Conservation (phyloP, 2,888 invertebrate species). For the Lepidochrysops patricia region DNA sequence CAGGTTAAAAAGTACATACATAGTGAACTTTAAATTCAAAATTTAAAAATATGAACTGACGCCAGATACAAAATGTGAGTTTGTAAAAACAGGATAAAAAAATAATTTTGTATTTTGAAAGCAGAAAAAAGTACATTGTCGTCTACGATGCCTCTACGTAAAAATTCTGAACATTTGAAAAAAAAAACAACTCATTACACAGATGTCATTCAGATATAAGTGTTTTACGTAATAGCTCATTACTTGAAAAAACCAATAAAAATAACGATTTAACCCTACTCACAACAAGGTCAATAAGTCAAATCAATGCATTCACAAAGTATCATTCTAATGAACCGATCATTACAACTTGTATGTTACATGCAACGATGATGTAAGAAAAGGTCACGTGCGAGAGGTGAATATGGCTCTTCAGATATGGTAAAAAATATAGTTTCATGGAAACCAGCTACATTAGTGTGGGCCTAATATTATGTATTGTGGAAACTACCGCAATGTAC, state of each 20-base stretch:
- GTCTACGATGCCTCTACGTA: neutral
- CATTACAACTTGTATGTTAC: conserved; percentile 7
- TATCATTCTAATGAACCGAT: neutral
- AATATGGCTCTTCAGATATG: neutral
- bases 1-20: too few species aligned
- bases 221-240: neutral
- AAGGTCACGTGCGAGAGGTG: neutral
- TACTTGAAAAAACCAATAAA: neutral
- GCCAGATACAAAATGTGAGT: too few species aligned
- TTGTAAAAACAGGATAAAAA: too few species aligned
- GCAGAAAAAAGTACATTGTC: too few species aligned
- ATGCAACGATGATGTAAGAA: neutral
- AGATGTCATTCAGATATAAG: neutral
- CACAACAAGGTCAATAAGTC: conserved; percentile 6
- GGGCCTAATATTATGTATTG: neutral
- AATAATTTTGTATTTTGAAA: too few species aligned
- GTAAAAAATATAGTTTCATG: conserved; percentile 1
- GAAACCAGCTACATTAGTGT: neutral
- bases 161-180: neutral
- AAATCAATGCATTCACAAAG: neutral
- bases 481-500: neutral
- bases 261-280: conserved; percentile 1
- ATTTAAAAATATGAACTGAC: too few species aligned
- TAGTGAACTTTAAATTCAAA: too few species aligned
- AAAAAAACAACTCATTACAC: neutral